Evolutionary conservation across 1,140 invertebrate genomes (phyloP), one percentile per base, ranked within the genome.

Genomic region (Listronotus oregonensis): DNA sequence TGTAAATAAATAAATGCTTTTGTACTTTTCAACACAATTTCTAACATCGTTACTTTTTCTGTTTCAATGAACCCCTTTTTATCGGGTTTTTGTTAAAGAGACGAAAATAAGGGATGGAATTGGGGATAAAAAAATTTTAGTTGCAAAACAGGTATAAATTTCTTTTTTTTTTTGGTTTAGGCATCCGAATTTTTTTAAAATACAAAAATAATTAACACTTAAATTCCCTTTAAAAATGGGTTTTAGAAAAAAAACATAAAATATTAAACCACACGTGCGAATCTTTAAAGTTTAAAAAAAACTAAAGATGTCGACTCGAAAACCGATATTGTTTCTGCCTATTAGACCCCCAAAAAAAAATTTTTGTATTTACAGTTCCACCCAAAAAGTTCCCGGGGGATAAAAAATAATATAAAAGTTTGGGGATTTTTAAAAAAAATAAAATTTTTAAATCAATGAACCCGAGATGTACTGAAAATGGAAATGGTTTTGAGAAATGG

Each of bases 41-140:
- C 90, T 83, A 42, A 99, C 89, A 80, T 98, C 92, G 75, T 95
- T 88, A 97, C 86, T 72, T 90, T 88, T 76, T 96, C 92, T 80
- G 98, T 99, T 51, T 93, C 83, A 51, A 87, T 85, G 63, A 94
- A 81, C 5, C 93, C 93, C 71, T 96, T 95, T 78, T 96, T 97
- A 62, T 86, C 90, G n/a, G 9, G 95, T 97, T 84, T 96, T 95
- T 3, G 96, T 98, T 12, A 99, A 81, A 1, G 96, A 97, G 81
- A 98, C 95, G 80, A 69, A 88, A 89, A 69, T 73, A 77, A 74
- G 71, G 73, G 5, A 10, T 18, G 43, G 51, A 52, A 50, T 65
- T 21, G 31, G n/a, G n/a, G 39, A 39, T 27, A 63, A 34, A 75
- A 61, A 59, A n/a, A n/a, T n/a, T n/a, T n/a, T n/a, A n/a, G n/a